Evolutionary conservation across 2,113 vertebrate genomes (phyloP).

Genomic region (Psephotus haematonotus): DNA sequence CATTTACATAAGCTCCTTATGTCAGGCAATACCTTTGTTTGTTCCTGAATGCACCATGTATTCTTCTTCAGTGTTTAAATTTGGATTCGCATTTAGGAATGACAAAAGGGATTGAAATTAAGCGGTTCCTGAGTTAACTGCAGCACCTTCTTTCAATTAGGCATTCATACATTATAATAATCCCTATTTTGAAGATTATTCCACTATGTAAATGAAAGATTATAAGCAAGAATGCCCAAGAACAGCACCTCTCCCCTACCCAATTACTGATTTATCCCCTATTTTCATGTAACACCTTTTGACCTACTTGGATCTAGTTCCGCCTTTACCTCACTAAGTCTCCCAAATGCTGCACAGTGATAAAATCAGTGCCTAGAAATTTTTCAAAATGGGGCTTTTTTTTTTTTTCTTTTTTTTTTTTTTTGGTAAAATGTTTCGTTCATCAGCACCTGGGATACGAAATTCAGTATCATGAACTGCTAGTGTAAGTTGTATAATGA

Average conservation of each 20-base stretch:
- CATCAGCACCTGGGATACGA: background rate
- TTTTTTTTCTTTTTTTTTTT: background rate
- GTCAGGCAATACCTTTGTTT: conserved; percentile 55
- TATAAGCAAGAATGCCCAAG: background rate
- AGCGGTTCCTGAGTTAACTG: conserved; percentile 13
- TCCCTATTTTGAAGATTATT: conserved; percentile 36
- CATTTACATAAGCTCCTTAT: conserved; percentile 59
- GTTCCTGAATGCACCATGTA: background rate
- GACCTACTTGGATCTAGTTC: background rate
- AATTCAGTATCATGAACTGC: background rate
- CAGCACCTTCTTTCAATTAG: conserved; percentile 49
- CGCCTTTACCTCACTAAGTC: background rate
- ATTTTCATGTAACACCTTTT: background rate
- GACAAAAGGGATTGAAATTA: conserved; percentile 39
- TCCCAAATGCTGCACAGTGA: background rate
- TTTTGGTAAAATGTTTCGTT: background rate
- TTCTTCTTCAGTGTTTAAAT: conserved; percentile 25
- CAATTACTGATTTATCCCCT: background rate
- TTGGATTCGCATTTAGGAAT: conserved; percentile 13
- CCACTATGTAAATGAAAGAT: conserved; percentile 5
- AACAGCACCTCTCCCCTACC: background rate
- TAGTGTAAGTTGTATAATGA: background rate
- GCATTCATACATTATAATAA: background rate
- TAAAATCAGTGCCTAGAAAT: background rate
- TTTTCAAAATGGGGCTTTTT: background rate